Conservation (phyloP, 2,113 vertebrate genomes). For the Calypte anna region DNA sequence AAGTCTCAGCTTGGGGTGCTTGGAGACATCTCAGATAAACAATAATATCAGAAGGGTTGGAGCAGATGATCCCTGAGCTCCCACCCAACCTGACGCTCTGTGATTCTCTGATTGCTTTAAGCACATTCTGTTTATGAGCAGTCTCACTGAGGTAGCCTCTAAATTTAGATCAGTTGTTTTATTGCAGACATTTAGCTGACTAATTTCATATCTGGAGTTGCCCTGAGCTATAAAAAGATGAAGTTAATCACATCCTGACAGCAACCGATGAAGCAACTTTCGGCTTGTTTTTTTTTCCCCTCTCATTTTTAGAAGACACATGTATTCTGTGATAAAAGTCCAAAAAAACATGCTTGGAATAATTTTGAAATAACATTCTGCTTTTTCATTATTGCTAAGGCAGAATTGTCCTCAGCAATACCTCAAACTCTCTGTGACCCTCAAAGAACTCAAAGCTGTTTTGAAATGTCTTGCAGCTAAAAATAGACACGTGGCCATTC, state of each 20-base stretch:
- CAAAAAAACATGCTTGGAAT: background rate
- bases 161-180: background rate
- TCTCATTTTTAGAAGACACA: background rate
- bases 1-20: no score
- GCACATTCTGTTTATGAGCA: background rate
- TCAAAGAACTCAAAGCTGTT: conserved; percentile 15
- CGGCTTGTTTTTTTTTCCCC: background rate
- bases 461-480: conserved; percentile 47
- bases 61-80: no score
- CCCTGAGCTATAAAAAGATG: background rate
- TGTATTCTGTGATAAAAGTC: background rate
- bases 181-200: background rate
- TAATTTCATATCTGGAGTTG: background rate
- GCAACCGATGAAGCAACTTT: background rate
- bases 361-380: background rate
- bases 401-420: background rate
- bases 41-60: no score
- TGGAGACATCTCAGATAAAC: no score
- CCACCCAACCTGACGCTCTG: no score
- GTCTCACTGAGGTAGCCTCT: background rate
- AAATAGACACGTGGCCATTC: conserved; percentile 13
- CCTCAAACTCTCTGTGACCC: background rate
- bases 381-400: background rate
- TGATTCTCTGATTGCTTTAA: background rate
- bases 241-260: background rate